Conservation (phyloP, 2,797 vertebrate genomes). For the Chelon auratus region DNA sequence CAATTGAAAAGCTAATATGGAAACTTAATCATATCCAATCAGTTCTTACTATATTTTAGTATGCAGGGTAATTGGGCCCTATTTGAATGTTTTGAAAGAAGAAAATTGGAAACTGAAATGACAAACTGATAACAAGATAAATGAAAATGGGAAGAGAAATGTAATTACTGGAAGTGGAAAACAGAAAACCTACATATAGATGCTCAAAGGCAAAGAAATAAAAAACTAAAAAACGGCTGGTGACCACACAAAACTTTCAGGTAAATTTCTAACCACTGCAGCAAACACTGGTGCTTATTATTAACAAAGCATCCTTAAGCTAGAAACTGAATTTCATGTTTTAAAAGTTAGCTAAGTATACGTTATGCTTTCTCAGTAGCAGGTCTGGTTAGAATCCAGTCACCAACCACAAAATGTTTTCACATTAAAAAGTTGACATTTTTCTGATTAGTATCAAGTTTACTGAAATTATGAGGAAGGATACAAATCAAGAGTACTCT, state of each 20-base stretch:
- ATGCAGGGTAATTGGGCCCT: neutral
- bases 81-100: neutral
- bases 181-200: too few species aligned
- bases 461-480: too few species aligned
- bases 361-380: too few species aligned
- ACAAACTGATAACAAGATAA: neutral
- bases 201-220: neutral
- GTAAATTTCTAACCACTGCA: neutral
- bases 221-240: neutral
- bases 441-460: too few species aligned
- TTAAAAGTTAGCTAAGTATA: too few species aligned
- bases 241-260: neutral
- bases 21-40: neutral
- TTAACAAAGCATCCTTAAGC: neutral
- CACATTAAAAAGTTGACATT: too few species aligned
- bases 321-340: neutral
- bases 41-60: neutral
- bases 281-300: neutral
- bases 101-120: neutral
- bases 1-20: neutral
- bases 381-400: too few species aligned
- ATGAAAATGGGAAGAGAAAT: neutral
- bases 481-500: too few species aligned
- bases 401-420: too few species aligned
- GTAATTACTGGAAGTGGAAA: neutral